Base-by-base conservation (phyloP, 2,113 vertebrate genomes). In the Albula goreensis region DNA sequence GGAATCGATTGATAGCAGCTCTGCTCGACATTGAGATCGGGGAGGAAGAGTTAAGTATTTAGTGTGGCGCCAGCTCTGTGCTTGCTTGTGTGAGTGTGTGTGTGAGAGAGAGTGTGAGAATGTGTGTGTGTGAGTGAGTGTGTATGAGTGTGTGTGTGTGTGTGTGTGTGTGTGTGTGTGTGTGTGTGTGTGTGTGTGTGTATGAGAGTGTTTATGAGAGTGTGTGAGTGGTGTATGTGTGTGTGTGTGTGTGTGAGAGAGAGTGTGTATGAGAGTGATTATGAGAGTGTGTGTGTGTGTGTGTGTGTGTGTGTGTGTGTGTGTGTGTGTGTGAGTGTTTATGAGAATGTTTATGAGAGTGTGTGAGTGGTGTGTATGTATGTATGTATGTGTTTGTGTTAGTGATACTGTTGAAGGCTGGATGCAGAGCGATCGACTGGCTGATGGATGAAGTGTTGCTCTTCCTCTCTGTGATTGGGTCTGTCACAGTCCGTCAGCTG, bases 321-420 rank as follows among this genome's bases (percentile, higher is more conserved):
- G 1, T 1, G 31, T 41, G 70, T 11, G 70, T 74, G 66, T 10
- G 66, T 74, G 66, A 17, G 66, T 9, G 66, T 74, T 10, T 13
- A 7, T 31, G 22, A 15, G 56, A 15, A 15, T 60, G 56, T 60
- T 11, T 60, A 15, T 60, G 56, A 15, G 8, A 3, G 6, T 77
- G 22, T 25, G 4, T 48, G 74, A 5, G 11, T 41, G 74, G 31
- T 41, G 3, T 83, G 57, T 70, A 57, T 83, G 57, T 83, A 56
- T 70, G 82, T 6, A 4, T 78, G 70, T 85, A 66, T 85, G 83
- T 49, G 51, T 63, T 53, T 85, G 78, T 57, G 74, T 57, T 17
- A 66, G 78, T 85, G 66, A 51, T 50, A 81, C 80, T 81, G 80
- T 52, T 81, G 50, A 81, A 52, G 50, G n/a, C 81, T 82, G 81